Evolutionary conservation across 2,113 vertebrate genomes (phyloP).

Genomic region (Pampusana beccarii): DNA sequence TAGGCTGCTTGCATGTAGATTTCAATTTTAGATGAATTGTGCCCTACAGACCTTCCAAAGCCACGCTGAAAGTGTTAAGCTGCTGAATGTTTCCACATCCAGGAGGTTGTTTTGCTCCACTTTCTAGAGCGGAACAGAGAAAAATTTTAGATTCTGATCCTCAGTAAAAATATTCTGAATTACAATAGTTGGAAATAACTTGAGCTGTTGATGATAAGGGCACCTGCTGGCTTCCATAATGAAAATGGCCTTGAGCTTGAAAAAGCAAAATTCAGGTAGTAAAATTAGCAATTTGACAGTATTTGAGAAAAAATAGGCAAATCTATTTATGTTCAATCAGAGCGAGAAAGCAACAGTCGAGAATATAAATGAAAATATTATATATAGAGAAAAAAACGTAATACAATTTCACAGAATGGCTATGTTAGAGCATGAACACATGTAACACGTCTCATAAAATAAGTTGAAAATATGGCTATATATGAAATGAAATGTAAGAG

Average conservation of each 20-base stretch:
- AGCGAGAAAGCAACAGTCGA: not conserved
- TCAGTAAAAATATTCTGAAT: not conserved
- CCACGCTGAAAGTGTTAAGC: not conserved
- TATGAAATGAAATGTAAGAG: not conserved
- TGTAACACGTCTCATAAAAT: not conserved
- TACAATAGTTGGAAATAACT: not conserved
- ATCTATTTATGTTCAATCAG: not conserved
- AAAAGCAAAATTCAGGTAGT: not conserved
- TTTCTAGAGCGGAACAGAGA: not conserved
- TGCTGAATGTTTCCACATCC: not conserved
- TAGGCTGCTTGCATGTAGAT: no score
- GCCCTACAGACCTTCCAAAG: not conserved
- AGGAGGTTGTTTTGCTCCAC: not conserved
- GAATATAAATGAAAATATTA: not conserved
- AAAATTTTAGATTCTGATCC: not conserved
- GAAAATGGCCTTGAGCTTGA: conserved; percentile 18
- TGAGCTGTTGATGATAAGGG: not conserved
- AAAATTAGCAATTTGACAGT: not conserved
- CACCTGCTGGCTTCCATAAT: not conserved
- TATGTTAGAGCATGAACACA: not conserved
- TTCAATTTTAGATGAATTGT: not conserved
- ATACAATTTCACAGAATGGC: not conserved
- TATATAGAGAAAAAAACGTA: not conserved
- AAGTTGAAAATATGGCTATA: not conserved
- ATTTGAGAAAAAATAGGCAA: not conserved